phyloP scores from a whole-genome alignment of 2,113 vertebrate species.

The Spea bombifrons region DNA sequence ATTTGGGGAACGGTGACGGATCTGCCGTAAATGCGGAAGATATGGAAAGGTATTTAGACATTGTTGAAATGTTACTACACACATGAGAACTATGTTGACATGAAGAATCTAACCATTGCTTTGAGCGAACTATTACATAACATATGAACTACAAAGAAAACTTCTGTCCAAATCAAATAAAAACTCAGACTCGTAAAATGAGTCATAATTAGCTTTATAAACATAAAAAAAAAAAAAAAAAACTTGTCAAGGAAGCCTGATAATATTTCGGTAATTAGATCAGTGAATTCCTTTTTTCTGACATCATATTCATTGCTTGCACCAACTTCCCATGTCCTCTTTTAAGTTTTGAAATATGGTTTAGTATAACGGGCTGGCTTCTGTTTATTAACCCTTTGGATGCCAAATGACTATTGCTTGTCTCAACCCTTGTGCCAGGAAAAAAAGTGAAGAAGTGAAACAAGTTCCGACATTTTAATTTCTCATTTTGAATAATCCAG shows the following conservation, averaged over 20 bases:
- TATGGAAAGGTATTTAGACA: constrained; percentile 62
- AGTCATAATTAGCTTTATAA: constrained; percentile 82
- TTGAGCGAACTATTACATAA: constrained; percentile 79
- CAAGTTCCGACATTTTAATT: too few relatives aligned
- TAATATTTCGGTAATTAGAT: constrained; percentile 85
- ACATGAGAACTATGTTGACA: constrained; percentile 60
- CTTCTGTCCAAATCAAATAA: constrained; percentile 78
- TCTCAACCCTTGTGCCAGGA: too few relatives aligned
- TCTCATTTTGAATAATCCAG: too few relatives aligned
- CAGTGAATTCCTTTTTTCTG: constrained; percentile 81
- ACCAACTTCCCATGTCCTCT: constrained; percentile 78
- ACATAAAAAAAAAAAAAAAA: constrained; percentile 68
- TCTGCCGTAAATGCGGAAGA: constrained; percentile 33
- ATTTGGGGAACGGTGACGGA: too few relatives aligned
- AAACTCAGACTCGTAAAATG: constrained; percentile 78
- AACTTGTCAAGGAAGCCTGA: constrained; percentile 82
- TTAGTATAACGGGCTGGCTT: too few relatives aligned
- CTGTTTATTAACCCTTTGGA: too few relatives aligned
- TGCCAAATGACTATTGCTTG: too few relatives aligned
- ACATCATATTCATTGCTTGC: constrained; percentile 72
- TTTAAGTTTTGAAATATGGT: constrained; percentile 62
- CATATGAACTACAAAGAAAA: constrained; percentile 77
- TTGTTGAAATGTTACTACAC: constrained; percentile 63
- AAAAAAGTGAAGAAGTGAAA: too few relatives aligned
- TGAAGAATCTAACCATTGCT: constrained; percentile 65